phyloP scores from a whole-genome alignment of 2,888 invertebrate genomes.

The Morinoia aosen region DNA sequence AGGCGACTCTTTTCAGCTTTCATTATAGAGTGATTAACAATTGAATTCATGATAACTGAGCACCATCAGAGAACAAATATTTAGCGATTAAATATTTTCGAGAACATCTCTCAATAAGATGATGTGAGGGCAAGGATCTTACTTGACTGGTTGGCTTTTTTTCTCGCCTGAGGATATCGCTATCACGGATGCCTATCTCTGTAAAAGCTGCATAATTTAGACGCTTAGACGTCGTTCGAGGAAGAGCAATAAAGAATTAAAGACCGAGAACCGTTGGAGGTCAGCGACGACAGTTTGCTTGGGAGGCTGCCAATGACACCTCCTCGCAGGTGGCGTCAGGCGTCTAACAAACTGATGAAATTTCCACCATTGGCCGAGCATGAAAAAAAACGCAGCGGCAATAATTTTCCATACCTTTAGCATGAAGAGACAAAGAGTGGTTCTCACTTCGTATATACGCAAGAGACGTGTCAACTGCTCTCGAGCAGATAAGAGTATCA shows the following conservation, averaged over 20 bases:
- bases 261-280: neutral
- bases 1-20: neutral
- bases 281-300: neutral
- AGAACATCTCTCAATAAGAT: neutral
- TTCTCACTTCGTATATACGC: neutral
- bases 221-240: neutral
- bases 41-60: neutral
- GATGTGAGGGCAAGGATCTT: neutral
- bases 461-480: neutral
- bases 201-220: neutral
- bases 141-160: neutral
- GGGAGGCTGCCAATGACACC: neutral
- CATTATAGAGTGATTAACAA: neutral
- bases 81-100: neutral
- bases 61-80: neutral
- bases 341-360: neutral
- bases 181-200: conserved; percentile 10
- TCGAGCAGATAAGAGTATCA: neutral
- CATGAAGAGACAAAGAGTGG: neutral
- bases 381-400: neutral
- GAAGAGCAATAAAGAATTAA: conserved; percentile 27
- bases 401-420: neutral
- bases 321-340: neutral
- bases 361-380: neutral
- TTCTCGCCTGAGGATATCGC: neutral